Evolutionary conservation across 2,888 invertebrate genomes (phyloP).

Genomic region (Acronicta leporina): DNA sequence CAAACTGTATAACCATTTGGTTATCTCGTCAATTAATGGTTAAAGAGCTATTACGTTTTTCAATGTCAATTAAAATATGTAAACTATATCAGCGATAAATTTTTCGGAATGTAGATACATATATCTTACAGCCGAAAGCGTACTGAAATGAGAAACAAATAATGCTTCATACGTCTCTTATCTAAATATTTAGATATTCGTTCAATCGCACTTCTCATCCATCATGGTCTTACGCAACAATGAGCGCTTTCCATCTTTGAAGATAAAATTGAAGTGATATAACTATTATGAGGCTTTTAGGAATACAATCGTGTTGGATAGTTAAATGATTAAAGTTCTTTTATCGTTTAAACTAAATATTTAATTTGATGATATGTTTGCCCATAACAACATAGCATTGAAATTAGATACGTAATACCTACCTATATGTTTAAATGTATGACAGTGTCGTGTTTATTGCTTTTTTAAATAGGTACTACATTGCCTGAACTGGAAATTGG

Average conservation of each 20-base stretch:
- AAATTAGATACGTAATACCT: too few species aligned
- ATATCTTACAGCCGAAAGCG: slow-evolving; percentile 1
- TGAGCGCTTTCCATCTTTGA: slow-evolving; percentile 40
- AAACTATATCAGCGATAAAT: too few species aligned
- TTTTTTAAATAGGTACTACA: too few species aligned
- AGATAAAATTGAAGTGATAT: slow-evolving; percentile 27
- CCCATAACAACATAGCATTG: not conserved
- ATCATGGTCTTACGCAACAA: slow-evolving; percentile 49
- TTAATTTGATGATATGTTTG: not conserved
- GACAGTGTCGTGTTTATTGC: too few species aligned
- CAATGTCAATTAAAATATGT: too few species aligned
- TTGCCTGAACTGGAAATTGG: too few species aligned
- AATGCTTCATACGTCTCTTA: slow-evolving; percentile 20
- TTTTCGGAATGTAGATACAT: too few species aligned
- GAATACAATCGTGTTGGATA: not conserved
- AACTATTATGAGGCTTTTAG: not conserved
- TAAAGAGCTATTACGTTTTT: too few species aligned
- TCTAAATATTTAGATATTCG: slow-evolving; percentile 51
- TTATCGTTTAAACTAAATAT: not conserved
- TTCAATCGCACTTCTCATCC: slow-evolving; percentile 42
- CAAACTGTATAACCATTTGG: too few species aligned
- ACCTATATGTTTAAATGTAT: too few species aligned
- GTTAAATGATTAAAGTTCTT: not conserved
- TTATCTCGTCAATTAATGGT: too few species aligned
- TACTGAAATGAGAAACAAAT: slow-evolving; percentile 27